Evolutionary conservation across 1,140 invertebrate genomes (phyloP), one percentile per base, ranked within the genome.

Genomic region (Listronotus oregonensis): DNA sequence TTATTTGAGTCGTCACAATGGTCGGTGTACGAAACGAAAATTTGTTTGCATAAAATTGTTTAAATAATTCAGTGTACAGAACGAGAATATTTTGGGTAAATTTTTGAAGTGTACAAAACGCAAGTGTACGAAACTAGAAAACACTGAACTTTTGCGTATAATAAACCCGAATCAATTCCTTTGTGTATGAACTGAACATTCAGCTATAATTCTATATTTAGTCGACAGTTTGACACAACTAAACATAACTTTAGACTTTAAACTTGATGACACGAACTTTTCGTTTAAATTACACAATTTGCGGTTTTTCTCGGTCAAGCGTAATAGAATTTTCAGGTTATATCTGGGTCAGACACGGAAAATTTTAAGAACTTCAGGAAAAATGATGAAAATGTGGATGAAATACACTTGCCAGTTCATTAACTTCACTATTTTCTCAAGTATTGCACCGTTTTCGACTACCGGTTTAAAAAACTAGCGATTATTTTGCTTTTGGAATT

Each of bases 381-480:
- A 54, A 54, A 63, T 39, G 15, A 43, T 49, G 34, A 46, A 50
- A 54, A 52, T 49, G 15, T 32, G 42, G 12, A 40, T n/a, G 7
- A n/a, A 18, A 43, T 14, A 27, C 34, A 64, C 62, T 64, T 17
- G 51, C 27, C 39, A 50, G 43, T 40, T 56, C 31, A 56, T 52
- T 56, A 56, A 47, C 46, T 64, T 56, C 42, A 47, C 52, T 50
- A 9, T 46, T 49, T 56, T 39, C 10, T 15, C 1, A n/a, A 27
- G 40, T 47, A n/a, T 31, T 56, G 32, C 27, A 56, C 52, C 39
- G 43, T 56, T 47, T 56, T 40, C 21, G 27, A 40, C 51, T 42
- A 55, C 54, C 62, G 47, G 39, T 52, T 65, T 43, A 54, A 44
- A 65, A 65, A 65, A 65, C 63, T 65, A 54, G 32, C 63, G 55